Conservation (phyloP, 37 sponge, comb jelly and placozoan genomes). For the Haliclona indistincta region DNA sequence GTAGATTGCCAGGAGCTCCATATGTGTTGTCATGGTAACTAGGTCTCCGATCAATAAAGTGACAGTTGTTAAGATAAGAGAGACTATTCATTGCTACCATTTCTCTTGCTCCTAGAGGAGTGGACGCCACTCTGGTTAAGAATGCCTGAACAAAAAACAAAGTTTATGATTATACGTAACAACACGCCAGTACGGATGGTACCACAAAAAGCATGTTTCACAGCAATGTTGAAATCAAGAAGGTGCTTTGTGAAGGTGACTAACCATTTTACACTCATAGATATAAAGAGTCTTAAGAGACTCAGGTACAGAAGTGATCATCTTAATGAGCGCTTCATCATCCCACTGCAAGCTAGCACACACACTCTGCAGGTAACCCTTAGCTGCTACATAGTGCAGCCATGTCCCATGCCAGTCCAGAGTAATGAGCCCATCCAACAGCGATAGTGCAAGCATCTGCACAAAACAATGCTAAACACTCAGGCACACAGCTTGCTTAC, state of each 20-base stretch:
- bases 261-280: constrained; percentile 93
- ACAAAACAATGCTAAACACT: background rate
- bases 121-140: constrained; percentile 70
- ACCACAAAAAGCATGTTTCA: background rate
- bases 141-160: constrained; percentile 59
- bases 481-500: constrained; percentile 28
- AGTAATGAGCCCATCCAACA: constrained; percentile 73
- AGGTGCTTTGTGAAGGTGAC: too few relatives aligned
- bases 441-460: constrained; percentile 86
- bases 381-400: constrained; percentile 61
- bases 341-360: constrained; percentile 79
- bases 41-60: constrained; percentile 75
- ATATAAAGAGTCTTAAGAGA: constrained; percentile 80
- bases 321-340: constrained; percentile 72
- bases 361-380: constrained; percentile 77
- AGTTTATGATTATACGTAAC: background rate
- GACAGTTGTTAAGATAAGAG: constrained; percentile 64
- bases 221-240: background rate
- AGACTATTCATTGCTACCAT: constrained; percentile 52
- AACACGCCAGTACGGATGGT: background rate
- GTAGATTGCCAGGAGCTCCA: constrained; percentile 1
- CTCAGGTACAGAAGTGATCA: constrained; percentile 64
- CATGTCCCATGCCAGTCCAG: constrained; percentile 72
- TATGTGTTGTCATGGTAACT: constrained; percentile 36
- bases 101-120: constrained; percentile 62